A percentile compares a stretch with the other conserved stretches of the same genome.
phyloP scores from a whole-genome alignment of 2,797 vertebrate genomes.

The Thaleichthys pacificus region DNA sequence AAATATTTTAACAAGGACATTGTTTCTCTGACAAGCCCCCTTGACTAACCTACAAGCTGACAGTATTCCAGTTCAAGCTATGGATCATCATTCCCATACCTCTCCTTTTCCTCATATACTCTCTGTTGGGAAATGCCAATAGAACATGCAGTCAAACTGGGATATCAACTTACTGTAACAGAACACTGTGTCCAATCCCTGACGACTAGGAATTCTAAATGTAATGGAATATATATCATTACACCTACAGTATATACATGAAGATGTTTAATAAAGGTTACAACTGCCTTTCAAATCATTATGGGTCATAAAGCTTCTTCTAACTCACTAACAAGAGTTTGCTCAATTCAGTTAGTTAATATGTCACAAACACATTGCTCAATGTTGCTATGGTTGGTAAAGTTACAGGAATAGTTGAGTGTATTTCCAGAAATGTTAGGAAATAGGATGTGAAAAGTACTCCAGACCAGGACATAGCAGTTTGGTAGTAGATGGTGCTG shows the following conservation, averaged over 20 bases:
- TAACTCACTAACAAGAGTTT: neutral
- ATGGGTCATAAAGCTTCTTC: neutral
- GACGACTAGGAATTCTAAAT: too few species aligned
- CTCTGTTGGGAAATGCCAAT: neutral
- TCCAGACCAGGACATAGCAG: too few species aligned
- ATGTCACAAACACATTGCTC: too few species aligned
- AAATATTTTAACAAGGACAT: constrained; percentile 25
- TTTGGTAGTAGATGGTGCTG: neutral
- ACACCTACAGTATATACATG: too few species aligned
- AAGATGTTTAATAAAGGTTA: too few species aligned
- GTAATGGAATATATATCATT: too few species aligned
- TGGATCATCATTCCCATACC: constrained; percentile 54
- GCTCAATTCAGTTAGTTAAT: neutral
- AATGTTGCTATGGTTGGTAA: too few species aligned
- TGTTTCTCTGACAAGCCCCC: constrained; percentile 25
- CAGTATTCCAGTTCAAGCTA: constrained; percentile 54
- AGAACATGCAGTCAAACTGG: neutral
- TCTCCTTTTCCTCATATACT: neutral
- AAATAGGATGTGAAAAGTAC: neutral
- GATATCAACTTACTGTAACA: neutral
- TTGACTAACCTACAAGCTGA: constrained; percentile 29
- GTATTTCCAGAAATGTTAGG: neutral
- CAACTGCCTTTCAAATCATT: too few species aligned
- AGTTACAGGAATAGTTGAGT: too few species aligned
- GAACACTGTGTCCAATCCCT: too few species aligned